phyloP scores from a whole-genome alignment of 2,797 vertebrate genomes.

The Pygocentrus nattereri region DNA sequence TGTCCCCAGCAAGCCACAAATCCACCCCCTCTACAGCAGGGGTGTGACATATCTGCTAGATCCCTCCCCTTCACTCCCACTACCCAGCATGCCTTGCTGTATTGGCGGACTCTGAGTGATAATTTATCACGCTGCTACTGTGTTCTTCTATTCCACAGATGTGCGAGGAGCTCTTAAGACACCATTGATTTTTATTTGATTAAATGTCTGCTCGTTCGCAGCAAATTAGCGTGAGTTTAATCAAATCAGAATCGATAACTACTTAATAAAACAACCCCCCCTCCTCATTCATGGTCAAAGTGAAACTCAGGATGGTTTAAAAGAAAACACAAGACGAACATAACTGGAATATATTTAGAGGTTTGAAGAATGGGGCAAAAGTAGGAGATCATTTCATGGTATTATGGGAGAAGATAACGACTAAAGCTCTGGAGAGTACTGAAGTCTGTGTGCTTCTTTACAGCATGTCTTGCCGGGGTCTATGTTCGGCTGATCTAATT shows the following conservation, averaged over 20 bases:
- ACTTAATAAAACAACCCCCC: conserved; percentile 80
- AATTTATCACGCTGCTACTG: conserved; percentile 81
- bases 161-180: conserved; percentile 80
- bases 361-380: conserved; percentile 24
- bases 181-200: conserved; percentile 87
- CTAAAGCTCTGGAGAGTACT: conserved; percentile 40
- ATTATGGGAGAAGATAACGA: conserved; percentile 53
- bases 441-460: conserved; percentile 49
- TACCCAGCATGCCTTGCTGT: conserved; percentile 71
- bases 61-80: conserved; percentile 63
- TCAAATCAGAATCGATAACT: conserved; percentile 85
- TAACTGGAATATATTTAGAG: conserved; percentile 51
- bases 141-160: conserved; percentile 77
- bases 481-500: conserved; percentile 64
- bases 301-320: conserved; percentile 56
- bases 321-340: conserved; percentile 55
- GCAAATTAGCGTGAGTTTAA: conserved; percentile 87
- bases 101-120: conserved; percentile 72
- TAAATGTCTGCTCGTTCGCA: conserved; percentile 84
- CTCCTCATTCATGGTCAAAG: conserved; percentile 45
- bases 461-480: conserved; percentile 46
- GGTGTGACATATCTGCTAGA: conserved; percentile 70
- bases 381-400: conserved; percentile 46
- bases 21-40: conserved; percentile 62
- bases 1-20: conserved; percentile 69